Evolutionary conservation across 2,797 vertebrate species (phyloP), one percentile per base, ranked within the genome.

Genomic region (Anas bahamensis): DNA sequence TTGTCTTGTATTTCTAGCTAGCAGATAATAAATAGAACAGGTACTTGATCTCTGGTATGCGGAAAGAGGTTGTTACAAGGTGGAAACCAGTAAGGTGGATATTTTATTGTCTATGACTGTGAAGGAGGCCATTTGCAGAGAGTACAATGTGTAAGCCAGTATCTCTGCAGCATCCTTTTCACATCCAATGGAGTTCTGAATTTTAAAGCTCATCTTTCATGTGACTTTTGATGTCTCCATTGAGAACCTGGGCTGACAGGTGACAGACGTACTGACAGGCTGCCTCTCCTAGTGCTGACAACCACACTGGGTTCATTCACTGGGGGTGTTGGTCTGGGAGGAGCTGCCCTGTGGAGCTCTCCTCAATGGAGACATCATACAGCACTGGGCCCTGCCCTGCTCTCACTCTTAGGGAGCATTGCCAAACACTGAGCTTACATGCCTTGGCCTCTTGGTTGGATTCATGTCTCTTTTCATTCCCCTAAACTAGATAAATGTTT

Each of bases 291-390:
- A 35, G 16, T 61, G 11, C 23, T 14, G 6, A 60, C 48, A 63
- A 10, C 11, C n/a, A 46, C 60, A 3, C 33, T 71, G 64, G 9
- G 17, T 73, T 79, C n/a, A 5, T 12, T 16, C 26, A 52, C 3
- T 0, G 0, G 12, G 0, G 17, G 37, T 10, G 0, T 13, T 57
- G 56, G 13, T 37, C 0, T 0, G 13, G 5, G 41, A 50, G 82
- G 42, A 80, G 56, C 57, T 26, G 60, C 56, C 22, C 21, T 17
- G 18, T 29, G 70, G 4, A 60, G 11, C 37, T 52, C 29, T 44
- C 44, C 41, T 39, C 1, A 0, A 19, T 39, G 66, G 60, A 53
- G 52, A 11, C 28, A 35, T 37, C 26, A 10, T n/a, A 29, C 18
- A 53, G 55, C n/a, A 17, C 24, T 28, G 15, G 52, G 37, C 37